Conservation (phyloP, 2,888 invertebrate genomes). For the Auanema sp. region DNA sequence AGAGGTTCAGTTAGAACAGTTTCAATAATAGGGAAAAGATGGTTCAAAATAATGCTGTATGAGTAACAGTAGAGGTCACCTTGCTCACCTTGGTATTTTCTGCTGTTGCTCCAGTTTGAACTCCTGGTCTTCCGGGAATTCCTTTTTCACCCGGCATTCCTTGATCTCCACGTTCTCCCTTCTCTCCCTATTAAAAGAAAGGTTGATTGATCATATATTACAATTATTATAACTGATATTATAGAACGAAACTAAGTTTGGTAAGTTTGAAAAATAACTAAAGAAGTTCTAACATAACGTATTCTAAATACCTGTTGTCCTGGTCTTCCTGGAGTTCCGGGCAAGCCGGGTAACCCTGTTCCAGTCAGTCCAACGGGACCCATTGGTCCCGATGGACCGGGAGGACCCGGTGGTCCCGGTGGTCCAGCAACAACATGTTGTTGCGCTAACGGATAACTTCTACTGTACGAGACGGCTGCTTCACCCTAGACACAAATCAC, state of each 20-base stretch:
- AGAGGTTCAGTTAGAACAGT: conserved; percentile 24
- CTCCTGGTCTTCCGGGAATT: conserved; percentile 34
- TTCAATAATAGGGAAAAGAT: too few species aligned
- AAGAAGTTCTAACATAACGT: not conserved
- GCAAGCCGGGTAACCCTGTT: conserved; percentile 13
- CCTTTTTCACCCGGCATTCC: conserved; percentile 40
- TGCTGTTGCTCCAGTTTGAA: not conserved
- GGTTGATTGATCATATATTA: not conserved
- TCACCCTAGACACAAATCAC: conserved; percentile 16
- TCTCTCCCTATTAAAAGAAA: conserved; percentile 59
- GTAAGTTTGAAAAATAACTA: not conserved
- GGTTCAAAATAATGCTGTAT: too few species aligned
- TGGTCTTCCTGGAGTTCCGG: conserved; percentile 12
- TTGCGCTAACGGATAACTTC: conserved; percentile 7
- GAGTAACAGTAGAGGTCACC: not conserved
- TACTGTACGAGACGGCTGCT: conserved; percentile 4
- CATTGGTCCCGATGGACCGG: conserved; percentile 30
- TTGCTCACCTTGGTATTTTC: conserved; percentile 9
- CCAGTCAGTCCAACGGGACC: conserved; percentile 28
- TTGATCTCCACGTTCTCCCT: conserved; percentile 44
- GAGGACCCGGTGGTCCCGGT: conserved; percentile 29
- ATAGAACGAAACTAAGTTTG: not conserved
- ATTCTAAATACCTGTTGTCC: conserved; percentile 16
- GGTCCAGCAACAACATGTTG: conserved; percentile 23
- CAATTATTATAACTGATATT: too few species aligned